Evolutionary conservation across 2,888 invertebrate species (phyloP), one percentile per base, ranked within the genome.

Genomic region (Unio pictorum): DNA sequence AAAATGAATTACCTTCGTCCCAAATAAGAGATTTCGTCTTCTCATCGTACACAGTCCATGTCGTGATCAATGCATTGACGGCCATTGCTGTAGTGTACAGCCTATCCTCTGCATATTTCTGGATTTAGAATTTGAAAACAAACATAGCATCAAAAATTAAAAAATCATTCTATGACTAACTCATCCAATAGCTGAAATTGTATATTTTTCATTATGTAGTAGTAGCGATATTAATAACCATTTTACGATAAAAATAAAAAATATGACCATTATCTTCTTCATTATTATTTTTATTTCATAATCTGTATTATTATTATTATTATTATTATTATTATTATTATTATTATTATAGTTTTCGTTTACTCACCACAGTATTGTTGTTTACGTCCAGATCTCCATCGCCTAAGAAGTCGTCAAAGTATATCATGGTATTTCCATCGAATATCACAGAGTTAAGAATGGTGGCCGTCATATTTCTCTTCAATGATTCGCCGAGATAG

Each of bases 71-170:
- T 0, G 84, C 81, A 61, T 85, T 85, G 18, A 80, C 79, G 0
- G 84, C 84, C 85, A 86, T 85, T 0, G 84, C 74, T 1, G 86
- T 85, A 0, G 86, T 85, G 71, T 83, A 86, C 23, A 86, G 73
- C n/a, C 86, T 67, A 63, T 86, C 86, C 71, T 86, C 84, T 3
- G 79, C 85, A 15, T 79, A 76, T 15, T 76, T 70, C 85, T 85
- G 61, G 15, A 20, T 45, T 15, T 45, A 45, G 15, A 45, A 45
- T 23, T 23, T 23, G 23, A 23, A 63, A 20, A 61, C 55, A 62
- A 34, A 30, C 18, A 18, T 6, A 61, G 55, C 18, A 65, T 20
- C 5, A 57, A 57, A 23, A 23, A 23, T 23, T 23, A 23, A 23
- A 23, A 23, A 5, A 26, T 7, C 18, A 23, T 34, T 34, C 4